Evolutionary conservation across 2,888 invertebrate genomes (phyloP).

Genomic region (Epinotia demarniana): DNA sequence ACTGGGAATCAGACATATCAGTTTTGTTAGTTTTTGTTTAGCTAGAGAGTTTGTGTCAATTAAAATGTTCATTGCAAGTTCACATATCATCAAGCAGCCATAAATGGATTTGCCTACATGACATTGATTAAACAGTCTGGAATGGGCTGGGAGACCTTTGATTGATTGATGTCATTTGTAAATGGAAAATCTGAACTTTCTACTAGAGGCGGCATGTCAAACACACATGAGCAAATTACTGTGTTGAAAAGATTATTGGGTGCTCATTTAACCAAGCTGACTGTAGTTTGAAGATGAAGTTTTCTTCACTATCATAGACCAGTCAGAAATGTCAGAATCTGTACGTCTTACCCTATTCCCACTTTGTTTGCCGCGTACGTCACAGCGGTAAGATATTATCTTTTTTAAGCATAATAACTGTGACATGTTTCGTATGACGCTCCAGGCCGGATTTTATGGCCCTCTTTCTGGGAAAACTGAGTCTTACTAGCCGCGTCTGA

Average conservation of each 20-base stretch:
- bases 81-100: background rate
- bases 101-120: constrained; percentile 20
- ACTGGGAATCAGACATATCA: background rate
- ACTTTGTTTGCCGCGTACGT: constrained; percentile 67
- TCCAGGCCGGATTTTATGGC: constrained; percentile 78
- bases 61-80: constrained; percentile 19
- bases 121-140: constrained; percentile 18
- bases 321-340: constrained; percentile 61
- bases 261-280: background rate
- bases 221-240: background rate
- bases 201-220: constrained; percentile 4
- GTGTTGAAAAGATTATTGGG: background rate
- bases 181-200: constrained; percentile 1
- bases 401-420: constrained; percentile 82
- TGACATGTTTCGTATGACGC: constrained; percentile 80
- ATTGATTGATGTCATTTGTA: constrained; percentile 23
- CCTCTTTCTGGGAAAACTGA: constrained; percentile 78
- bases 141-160: constrained; percentile 7
- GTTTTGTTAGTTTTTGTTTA: background rate
- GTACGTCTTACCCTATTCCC: constrained; percentile 53
- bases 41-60: constrained; percentile 8
- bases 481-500: constrained; percentile 65
- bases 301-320: background rate
- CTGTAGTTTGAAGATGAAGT: background rate
- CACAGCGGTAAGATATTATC: constrained; percentile 80